phyloP scores from a whole-genome alignment of 2,888 invertebrate species.

The Epsilonema sp. region DNA sequence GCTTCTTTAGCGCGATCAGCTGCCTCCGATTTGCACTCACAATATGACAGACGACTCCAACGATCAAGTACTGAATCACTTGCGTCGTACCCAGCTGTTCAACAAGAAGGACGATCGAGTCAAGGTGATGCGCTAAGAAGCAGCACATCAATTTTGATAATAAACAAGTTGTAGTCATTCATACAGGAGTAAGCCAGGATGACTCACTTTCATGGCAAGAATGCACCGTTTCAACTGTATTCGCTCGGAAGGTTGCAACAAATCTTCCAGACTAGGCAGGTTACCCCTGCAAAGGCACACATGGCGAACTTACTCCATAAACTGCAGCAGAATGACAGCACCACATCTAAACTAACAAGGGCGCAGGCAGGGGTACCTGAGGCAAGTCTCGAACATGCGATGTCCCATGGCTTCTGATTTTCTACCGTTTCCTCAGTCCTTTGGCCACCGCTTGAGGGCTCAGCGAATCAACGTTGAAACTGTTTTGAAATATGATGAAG shows the following conservation, averaged over 20 bases:
- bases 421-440: constrained; percentile 73
- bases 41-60: constrained; percentile 71
- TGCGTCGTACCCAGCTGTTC: constrained; percentile 77
- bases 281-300: constrained; percentile 49
- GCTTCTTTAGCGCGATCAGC: constrained; percentile 28
- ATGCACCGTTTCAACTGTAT: constrained; percentile 89
- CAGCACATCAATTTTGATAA: no score
- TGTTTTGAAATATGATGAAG: constrained; percentile 87
- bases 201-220: constrained; percentile 45
- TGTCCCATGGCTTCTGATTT: constrained; percentile 77
- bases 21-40: constrained; percentile 95
- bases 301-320: no score
- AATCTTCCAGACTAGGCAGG: constrained; percentile 59
- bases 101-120: constrained; percentile 81
- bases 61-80: constrained; percentile 65
- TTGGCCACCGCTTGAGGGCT: constrained; percentile 95
- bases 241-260: constrained; percentile 62
- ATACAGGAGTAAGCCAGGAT: no score
- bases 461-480: constrained; percentile 93
- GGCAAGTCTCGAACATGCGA: constrained; percentile 73
- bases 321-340: no score
- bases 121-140: no score
- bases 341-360: no score
- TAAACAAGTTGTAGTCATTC: no score
- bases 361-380: no score